Percentiles rank a stretch among this genome's conserved stretches.
Evolutionary conservation across 1,140 invertebrate genomes (phyloP).

Genomic region (Drosophila pallidifrons): DNA sequence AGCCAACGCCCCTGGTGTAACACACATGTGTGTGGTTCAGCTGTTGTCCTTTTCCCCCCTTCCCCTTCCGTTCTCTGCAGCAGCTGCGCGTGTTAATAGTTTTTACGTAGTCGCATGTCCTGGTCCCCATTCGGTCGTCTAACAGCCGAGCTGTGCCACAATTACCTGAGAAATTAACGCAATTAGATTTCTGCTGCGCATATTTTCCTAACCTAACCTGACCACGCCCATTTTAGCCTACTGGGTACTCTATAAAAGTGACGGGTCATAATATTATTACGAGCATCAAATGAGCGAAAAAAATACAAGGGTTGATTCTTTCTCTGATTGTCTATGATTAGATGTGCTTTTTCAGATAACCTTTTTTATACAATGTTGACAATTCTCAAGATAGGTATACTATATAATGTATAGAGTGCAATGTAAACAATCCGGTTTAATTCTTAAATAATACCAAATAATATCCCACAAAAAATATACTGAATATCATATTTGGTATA

Average conservation of each 20-base stretch:
- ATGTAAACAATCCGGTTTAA: too few species aligned
- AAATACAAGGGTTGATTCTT: not conserved
- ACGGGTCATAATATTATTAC: conserved; percentile 39
- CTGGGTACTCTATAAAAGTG: conserved; percentile 3
- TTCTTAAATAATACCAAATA: too few species aligned
- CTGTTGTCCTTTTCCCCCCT: not conserved
- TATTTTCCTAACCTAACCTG: conserved; percentile 10
- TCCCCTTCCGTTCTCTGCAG: conserved; percentile 2
- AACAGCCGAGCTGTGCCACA: conserved; percentile 48
- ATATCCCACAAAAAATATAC: too few species aligned
- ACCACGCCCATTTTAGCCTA: conserved; percentile 13
- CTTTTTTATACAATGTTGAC: too few species aligned
- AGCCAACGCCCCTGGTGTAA: not conserved
- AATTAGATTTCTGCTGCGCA: conserved; percentile 59
- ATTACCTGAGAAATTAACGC: conserved; percentile 76
- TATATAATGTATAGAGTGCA: too few species aligned
- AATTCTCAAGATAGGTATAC: too few species aligned
- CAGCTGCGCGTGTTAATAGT: conserved; percentile 73
- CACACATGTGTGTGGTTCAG: conserved; percentile 26
- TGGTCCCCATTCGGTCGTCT: conserved; percentile 27
- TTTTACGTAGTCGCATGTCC: conserved; percentile 72
- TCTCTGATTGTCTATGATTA: not conserved
- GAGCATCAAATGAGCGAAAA: conserved; percentile 6
- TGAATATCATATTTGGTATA: too few species aligned
- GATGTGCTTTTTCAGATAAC: not conserved